Percentiles rank a stretch among this genome's conserved stretches.
These are phyloP conservation scores for Nansenia antarctica DNA, from an alignment of 2,113 vertebrate genomes.

Conservation along the genomic window DNA sequence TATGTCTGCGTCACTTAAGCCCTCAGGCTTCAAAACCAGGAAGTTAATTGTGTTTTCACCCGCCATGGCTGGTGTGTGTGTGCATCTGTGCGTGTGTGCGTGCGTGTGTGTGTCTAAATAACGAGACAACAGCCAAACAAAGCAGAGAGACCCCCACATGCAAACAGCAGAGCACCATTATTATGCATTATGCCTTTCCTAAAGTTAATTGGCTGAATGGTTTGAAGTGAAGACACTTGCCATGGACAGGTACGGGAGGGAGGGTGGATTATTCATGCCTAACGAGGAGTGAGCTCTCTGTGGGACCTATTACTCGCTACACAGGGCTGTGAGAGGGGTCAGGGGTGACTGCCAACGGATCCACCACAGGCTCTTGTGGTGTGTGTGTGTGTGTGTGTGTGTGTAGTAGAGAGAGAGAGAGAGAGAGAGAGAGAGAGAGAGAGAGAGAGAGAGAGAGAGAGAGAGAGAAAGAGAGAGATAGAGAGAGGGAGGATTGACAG, in stretches of 20 bases:
- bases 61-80: no score
- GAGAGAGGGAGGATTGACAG: neutral
- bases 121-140: neutral
- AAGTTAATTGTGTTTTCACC: no score
- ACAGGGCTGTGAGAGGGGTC: neutral
- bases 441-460: neutral
- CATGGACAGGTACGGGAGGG: neutral
- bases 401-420: neutral
- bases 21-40: no score
- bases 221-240: conserved; percentile 20
- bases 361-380: neutral
- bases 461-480: neutral
- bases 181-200: neutral
- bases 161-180: neutral
- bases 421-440: neutral
- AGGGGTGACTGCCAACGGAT: conserved; percentile 6
- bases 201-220: conserved; percentile 18
- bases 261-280: conserved; percentile 3
- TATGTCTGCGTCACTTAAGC: no score
- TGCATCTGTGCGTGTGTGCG: no score
- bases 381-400: neutral
- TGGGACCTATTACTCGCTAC: conserved; percentile 36
- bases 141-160: neutral
- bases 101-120: no score
- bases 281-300: neutral